Percentiles rank a stretch among this genome's conserved stretches.
These are phyloP conservation scores for Bubo scandiacus DNA, from an alignment of 2,113 vertebrate species.

Conservation along the genomic window DNA sequence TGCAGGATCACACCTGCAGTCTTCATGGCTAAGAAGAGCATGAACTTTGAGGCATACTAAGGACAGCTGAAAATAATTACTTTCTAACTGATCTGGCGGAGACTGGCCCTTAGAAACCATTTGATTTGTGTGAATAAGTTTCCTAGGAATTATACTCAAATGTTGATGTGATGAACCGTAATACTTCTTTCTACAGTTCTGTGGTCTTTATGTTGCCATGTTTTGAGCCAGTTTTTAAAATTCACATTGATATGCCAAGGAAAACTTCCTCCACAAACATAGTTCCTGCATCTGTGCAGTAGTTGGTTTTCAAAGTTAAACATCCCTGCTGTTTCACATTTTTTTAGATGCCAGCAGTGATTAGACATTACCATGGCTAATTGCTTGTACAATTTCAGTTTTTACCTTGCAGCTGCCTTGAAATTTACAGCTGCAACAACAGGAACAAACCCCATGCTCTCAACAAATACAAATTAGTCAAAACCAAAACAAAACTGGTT, in stretches of 20 bases:
- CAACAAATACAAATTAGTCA: conserved; percentile 27
- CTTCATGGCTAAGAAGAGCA: not conserved
- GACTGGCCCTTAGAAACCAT: not conserved
- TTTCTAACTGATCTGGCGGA: not conserved
- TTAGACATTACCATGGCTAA: conserved; percentile 42
- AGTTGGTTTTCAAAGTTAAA: conserved; percentile 49
- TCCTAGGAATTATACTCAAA: not conserved
- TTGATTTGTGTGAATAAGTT: not conserved
- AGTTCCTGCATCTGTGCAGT: conserved; percentile 42
- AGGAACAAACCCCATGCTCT: conserved; percentile 10
- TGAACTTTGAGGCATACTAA: not conserved
- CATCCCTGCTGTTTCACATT: not conserved
- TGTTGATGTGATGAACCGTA: not conserved
- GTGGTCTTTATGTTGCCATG: not conserved
- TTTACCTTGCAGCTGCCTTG: conserved; percentile 27
- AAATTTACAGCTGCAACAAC: conserved; percentile 58
- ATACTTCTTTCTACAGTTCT: not conserved
- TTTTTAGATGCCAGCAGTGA: conserved; percentile 47
- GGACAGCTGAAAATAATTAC: not conserved
- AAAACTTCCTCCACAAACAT: conserved; percentile 32
- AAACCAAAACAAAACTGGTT: conserved; percentile 40
- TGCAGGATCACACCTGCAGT: not conserved
- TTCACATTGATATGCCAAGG: not conserved
- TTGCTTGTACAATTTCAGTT: conserved; percentile 17
- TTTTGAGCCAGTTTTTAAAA: not conserved